Evolutionary conservation across 1,140 invertebrate species (phyloP).

Genomic region (Drosophila miranda): DNA sequence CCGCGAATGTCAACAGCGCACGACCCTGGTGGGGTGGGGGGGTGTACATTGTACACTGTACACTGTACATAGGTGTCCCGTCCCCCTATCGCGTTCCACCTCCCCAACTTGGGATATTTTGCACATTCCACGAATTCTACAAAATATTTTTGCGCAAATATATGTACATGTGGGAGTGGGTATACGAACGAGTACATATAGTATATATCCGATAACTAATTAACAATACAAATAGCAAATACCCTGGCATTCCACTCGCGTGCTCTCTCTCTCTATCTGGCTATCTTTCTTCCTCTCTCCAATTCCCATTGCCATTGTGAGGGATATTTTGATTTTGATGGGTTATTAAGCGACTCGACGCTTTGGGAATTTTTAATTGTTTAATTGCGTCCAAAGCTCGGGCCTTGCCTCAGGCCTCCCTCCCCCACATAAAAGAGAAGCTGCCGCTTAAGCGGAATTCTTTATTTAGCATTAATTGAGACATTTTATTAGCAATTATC

Average conservation of each 20-base stretch:
- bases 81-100: no score
- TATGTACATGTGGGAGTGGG: slow-evolving; percentile 11
- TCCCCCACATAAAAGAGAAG: slow-evolving; percentile 53
- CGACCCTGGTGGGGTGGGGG: slow-evolving; percentile 15
- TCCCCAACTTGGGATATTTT: slow-evolving; percentile 55
- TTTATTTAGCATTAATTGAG: slow-evolving; percentile 41
- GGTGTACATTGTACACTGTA: no score
- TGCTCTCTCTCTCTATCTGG: slow-evolving; percentile 2
- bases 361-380: slow-evolving; percentile 73
- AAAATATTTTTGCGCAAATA: slow-evolving; percentile 57
- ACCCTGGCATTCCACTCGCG: slow-evolving; percentile 2
- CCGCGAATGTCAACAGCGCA: slow-evolving; percentile 60
- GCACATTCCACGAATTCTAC: slow-evolving; percentile 62
- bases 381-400: slow-evolving; percentile 53
- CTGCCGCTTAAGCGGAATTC: slow-evolving; percentile 50
- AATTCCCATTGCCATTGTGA: neutral
- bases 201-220: slow-evolving; percentile 60
- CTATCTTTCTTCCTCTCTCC: neutral
- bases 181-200: no score
- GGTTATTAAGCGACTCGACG: slow-evolving; percentile 68
- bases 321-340: slow-evolving; percentile 64
- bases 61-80: no score
- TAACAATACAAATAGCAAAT: slow-evolving; percentile 29
- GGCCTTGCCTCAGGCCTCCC: no score
- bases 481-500: slow-evolving; percentile 11